Base-by-base conservation (phyloP, 2,797 vertebrate species). In the Gymnothorax javanicus region DNA sequence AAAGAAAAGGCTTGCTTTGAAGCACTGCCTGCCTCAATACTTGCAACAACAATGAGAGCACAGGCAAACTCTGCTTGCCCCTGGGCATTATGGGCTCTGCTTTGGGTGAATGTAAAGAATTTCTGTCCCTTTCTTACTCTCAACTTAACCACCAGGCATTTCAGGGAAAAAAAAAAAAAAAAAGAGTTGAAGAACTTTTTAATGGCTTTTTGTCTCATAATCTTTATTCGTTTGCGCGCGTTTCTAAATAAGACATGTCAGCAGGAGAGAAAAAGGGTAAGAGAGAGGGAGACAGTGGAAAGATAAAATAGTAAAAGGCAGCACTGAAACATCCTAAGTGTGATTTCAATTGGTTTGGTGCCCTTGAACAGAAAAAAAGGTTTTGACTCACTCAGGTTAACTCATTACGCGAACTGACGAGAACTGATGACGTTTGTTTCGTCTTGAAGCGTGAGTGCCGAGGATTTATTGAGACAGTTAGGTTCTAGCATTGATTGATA, bases 81-180 rank as follows among this genome's bases (percentile, higher is more conserved):
- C 27, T 75, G 13, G 59, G 17, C 23, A 73, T 15, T 52, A 58
- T n/a, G 20, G 43, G 54, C 57, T 57, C n/a, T 84, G 67, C 86
- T 60, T 17, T 27, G 25, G 86, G 7, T 50, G 64, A 75, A 13
- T 7, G 25, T 50, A 52, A 54, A 54, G 52, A 84, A 56, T 43
- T 13, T 9, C 52, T 25, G 69, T 25, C 2, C 27, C 67, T 83
- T 12, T 43, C 82, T 86, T 25, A 69, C 54, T 27, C 54, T 54
- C 86, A 83, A 86, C 89, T 90, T 90, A 89, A 89, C 91, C 93
- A 87, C 89, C 89, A 86, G 91, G 90, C 92, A 43, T 43, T 43
- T 43, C 33, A 43, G 33, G 92, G 91, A 94, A 91, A 89, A 87
- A 1, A 83, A 93, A 91, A 94, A 91, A 89, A 87, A 1, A 83